Evolutionary conservation across 2,797 vertebrate genomes (phyloP).

Genomic region (Leucoraja ocellata): DNA sequence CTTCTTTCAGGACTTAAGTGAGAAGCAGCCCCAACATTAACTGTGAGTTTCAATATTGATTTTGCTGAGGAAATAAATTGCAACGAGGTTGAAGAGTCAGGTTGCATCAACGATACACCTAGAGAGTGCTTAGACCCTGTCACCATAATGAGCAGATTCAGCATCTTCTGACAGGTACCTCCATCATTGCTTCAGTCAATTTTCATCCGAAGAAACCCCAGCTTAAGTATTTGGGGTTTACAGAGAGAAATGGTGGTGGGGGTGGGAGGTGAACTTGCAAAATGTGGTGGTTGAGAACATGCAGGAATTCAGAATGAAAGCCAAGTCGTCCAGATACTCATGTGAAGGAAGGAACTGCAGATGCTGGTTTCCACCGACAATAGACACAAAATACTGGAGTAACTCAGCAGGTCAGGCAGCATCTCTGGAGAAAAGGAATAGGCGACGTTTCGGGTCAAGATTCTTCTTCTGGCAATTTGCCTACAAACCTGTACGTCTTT

Average conservation of each 20-base stretch:
- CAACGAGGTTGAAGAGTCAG: not conserved
- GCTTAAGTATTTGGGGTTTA: not conserved
- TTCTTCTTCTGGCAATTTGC: too few relatives aligned
- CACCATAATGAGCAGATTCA: not conserved
- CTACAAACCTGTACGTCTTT: too few relatives aligned
- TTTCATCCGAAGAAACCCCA: not conserved
- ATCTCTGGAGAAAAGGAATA: too few relatives aligned
- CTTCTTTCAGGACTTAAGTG: not conserved
- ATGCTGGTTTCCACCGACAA: too few relatives aligned
- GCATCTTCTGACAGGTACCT: not conserved
- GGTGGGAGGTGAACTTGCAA: not conserved
- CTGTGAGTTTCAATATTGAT: not conserved
- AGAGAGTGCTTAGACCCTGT: not conserved
- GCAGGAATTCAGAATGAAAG: not conserved
- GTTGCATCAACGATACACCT: not conserved
- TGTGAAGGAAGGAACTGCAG: too few relatives aligned
- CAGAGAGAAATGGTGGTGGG: not conserved
- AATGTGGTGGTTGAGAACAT: not conserved
- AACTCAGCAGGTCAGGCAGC: too few relatives aligned
- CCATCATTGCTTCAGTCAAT: not conserved
- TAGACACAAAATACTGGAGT: too few relatives aligned
- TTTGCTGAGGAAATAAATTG: not conserved
- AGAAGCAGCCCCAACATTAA: not conserved
- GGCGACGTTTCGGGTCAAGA: too few relatives aligned
- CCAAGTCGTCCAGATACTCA: not conserved